Base-by-base conservation (phyloP, 2,888 invertebrate genomes). In the Drosophila mimetica region DNA sequence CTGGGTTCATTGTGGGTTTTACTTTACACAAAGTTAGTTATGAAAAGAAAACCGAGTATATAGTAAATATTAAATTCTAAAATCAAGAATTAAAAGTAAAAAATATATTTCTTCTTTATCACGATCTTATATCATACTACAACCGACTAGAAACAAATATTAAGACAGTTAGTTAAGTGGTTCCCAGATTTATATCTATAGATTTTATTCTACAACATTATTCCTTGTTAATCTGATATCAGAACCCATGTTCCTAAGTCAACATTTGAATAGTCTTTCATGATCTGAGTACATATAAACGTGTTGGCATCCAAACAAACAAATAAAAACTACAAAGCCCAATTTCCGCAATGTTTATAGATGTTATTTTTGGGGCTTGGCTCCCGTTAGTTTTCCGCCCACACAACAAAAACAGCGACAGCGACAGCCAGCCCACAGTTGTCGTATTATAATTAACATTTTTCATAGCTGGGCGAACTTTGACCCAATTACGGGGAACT, bases 371-470 rank as follows among this genome's bases (percentile, higher is more conserved):
- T 60, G 61, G 71, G 70, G 70, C 70, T 71, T 61, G 70, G 71
- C 60, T 44, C 36, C 61, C 53, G 71, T 60, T 53, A 39, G 53
- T 22, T 47, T 47, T 42, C 52, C 71, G 63, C 71, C 70, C 70
- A 71, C 71, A 34, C 30, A 50, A 44, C 22, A 32, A 32, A 25
- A 28, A 54, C 13, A n/a, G 14, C 22, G 18, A 54, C 52, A n/a
- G n/a, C n/a, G 25, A 25, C 25, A 25, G 25, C n/a, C 32, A 30
- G 36, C 69, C 71, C 42, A 60, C 48, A 70, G 60, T 60, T 60
- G 71, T 70, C 55, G 42, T 79, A 72, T 86, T 79, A 72, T 86
- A 81, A 86, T 81, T 81, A 86, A 83, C 75, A 83, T 83, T 83
- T 73, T 60, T 79, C 77, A 81, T 66, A 50, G 74, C 86, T 61